Evolutionary conservation across 2,797 vertebrate genomes (phyloP).

Genomic region (Malurus leucopterus): DNA sequence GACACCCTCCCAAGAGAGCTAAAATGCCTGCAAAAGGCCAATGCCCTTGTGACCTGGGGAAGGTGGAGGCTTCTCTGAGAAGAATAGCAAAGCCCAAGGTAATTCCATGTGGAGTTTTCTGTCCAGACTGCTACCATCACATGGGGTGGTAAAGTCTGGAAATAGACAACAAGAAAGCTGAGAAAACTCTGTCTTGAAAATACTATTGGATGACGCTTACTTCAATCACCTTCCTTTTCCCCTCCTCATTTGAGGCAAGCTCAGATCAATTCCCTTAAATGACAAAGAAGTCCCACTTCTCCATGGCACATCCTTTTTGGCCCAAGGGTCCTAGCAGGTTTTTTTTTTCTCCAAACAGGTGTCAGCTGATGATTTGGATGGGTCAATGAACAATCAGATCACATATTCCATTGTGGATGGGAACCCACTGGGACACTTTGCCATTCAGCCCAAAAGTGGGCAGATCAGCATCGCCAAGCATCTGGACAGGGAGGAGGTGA

Average conservation of each 20-base stretch:
- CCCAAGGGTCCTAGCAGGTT: not conserved
- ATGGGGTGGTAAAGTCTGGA: not conserved
- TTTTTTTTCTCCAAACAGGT: conserved; percentile 70
- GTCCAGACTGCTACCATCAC: not conserved
- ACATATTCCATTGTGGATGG: conserved; percentile 88
- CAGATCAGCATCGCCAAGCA: conserved; percentile 80
- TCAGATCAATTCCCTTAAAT: not conserved
- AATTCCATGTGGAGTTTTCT: not conserved
- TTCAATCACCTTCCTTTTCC: not conserved
- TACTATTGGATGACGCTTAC: not conserved
- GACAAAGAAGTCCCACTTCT: not conserved
- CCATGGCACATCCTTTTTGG: not conserved
- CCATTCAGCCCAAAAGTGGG: conserved; percentile 82
- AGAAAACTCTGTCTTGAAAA: not conserved
- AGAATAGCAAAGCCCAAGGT: not conserved
- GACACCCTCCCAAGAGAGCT: not conserved
- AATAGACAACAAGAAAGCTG: not conserved
- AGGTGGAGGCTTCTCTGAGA: not conserved
- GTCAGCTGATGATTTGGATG: conserved; percentile 85
- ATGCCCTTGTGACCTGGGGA: not conserved
- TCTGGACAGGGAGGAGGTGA: conserved; percentile 93
- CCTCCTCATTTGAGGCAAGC: not conserved
- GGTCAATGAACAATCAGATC: conserved; percentile 85
- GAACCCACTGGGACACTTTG: conserved; percentile 84
- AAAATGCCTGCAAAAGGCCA: not conserved